Base-by-base conservation (phyloP, 2,797 vertebrate genomes). In the Phataginus tetradactyla region DNA sequence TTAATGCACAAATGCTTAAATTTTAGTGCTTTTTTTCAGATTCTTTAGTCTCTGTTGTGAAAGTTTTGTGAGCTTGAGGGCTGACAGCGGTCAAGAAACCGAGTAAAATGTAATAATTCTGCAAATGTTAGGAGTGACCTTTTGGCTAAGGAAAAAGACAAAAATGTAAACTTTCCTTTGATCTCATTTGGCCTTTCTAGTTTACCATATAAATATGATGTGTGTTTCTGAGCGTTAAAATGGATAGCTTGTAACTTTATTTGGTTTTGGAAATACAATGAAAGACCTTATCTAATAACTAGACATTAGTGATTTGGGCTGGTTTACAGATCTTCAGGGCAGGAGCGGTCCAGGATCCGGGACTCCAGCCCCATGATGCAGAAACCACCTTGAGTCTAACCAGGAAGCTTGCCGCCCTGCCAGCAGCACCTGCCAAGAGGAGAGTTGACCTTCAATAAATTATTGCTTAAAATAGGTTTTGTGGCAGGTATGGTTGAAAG, bases 1-100 rank as follows among this genome's bases (percentile, higher is more conserved):
- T 96, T 84, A 55, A 95, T 61, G 95, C 80, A 84, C 7, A 90
- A 77, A 90, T 55, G 61, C 80, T 96, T 96, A 80, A 86, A 95
- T 93, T 86, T 94, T 92, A 57, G 49, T 57, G 59, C 53, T 78
- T 80, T 53, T 59, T 86, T 90, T 90, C 1, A 12, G 63, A 80
- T 91, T 78, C 87, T 87, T 77, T 74, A 29, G 68, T 93, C 59
- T 92, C 91, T 29, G 37, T 83, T 95, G 95, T 94, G 95, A 94
- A 87, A 78, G 63, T 89, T 96, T 66, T 34, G 64, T 68, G 87
- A 93, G 59, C 81, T 91, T 17, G 66, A 93, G 90, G 90, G 87
- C 39, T 88, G 53, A 92, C 51, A 21, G 7, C 63, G 88, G 64
- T 23, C 55, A 75, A 95, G 85, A 95, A 94, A 86, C 10, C 57